Conservation (phyloP, 37 sponge, comb jelly and placozoan genomes). For the Diacarnus erythraeanus region DNA sequence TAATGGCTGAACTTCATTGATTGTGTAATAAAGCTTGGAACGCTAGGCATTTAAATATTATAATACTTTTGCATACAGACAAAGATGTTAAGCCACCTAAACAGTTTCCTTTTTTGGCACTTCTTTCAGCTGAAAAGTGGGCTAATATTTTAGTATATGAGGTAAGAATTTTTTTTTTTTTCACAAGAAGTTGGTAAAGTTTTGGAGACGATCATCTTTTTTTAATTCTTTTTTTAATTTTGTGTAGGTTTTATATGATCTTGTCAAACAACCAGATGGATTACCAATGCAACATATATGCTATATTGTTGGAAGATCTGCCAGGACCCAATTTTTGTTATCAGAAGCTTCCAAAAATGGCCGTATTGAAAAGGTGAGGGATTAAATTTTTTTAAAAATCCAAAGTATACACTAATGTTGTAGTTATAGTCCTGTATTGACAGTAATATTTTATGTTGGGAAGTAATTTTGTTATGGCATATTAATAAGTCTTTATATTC, state of each 20-base stretch:
- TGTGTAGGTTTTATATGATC: constrained; percentile 35
- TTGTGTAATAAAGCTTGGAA: no score
- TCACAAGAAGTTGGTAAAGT: background rate
- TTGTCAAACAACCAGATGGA: constrained; percentile 66
- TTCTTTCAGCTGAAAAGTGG: constrained; percentile 63
- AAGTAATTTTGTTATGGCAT: no score
- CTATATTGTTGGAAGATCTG: constrained; percentile 15
- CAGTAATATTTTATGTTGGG: no score
- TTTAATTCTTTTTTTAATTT: background rate
- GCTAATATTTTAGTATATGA: constrained; percentile 62
- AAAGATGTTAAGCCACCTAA: constrained; percentile 33
- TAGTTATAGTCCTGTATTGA: no score
- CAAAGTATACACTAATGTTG: no score
- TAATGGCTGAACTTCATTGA: no score
- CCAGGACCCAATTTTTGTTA: constrained; percentile 45
- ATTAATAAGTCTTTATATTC: no score
- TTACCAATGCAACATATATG: constrained; percentile 53
- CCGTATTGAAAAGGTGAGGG: constrained; percentile 47
- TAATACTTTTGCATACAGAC: background rate
- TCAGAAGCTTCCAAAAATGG: constrained; percentile 26
- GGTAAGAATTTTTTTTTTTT: constrained; percentile 21
- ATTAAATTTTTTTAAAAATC: no score
- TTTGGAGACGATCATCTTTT: background rate
- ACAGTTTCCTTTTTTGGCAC: constrained; percentile 72
- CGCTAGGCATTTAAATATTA: no score